Evolutionary conservation across 2,888 invertebrate genomes (phyloP).

Genomic region (Venustoraphidia nigricollis): DNA sequence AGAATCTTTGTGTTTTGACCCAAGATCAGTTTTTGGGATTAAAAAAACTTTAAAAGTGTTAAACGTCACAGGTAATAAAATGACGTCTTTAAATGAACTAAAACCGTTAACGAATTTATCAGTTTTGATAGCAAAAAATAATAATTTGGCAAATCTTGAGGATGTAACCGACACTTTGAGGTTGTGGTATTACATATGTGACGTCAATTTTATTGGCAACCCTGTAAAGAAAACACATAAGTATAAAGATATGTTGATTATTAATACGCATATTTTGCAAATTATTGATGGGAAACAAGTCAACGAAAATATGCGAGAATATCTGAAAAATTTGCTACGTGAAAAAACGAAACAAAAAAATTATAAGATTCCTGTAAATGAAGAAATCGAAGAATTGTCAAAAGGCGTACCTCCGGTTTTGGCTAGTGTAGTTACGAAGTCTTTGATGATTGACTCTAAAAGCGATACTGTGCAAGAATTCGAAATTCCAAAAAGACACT

Average conservation of each 20-base stretch:
- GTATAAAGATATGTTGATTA: constrained; percentile 52
- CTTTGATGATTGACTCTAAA: too few species aligned
- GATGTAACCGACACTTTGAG: constrained; percentile 37
- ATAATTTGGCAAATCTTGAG: constrained; percentile 37
- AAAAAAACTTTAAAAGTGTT: constrained; percentile 42
- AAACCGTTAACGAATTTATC: constrained; percentile 35
- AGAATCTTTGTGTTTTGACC: constrained; percentile 50
- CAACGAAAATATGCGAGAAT: constrained; percentile 39
- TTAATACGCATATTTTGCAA: constrained; percentile 39
- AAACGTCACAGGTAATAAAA: constrained; percentile 46
- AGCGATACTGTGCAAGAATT: too few species aligned
- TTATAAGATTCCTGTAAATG: neutral
- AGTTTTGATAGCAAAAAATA: constrained; percentile 40
- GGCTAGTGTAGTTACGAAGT: too few species aligned
- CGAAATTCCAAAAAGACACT: too few species aligned
- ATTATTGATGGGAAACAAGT: constrained; percentile 42
- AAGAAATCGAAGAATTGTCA: neutral
- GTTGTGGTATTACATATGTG: constrained; percentile 35
- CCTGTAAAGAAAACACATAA: constrained; percentile 44
- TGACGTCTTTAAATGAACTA: constrained; percentile 36
- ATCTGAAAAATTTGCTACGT: constrained; percentile 44
- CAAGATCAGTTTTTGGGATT: constrained; percentile 38
- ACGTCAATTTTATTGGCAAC: constrained; percentile 43
- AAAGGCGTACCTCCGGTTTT: too few species aligned
- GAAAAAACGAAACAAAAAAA: constrained; percentile 26